phyloP scores from a whole-genome alignment of 2,888 invertebrate species.

The Dryobota labecula region DNA sequence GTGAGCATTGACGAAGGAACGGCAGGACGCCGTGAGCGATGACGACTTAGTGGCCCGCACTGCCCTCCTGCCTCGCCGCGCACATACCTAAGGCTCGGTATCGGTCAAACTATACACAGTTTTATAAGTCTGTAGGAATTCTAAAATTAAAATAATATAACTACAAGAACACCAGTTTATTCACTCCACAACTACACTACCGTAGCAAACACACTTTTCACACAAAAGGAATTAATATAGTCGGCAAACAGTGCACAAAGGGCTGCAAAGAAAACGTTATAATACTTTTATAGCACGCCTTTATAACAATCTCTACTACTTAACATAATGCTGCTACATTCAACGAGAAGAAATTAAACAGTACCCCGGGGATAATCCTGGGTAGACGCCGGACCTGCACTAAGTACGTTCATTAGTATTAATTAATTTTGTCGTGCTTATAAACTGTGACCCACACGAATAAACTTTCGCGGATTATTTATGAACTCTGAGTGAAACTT shows the following conservation, averaged over 20 bases:
- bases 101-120: no score
- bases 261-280: conserved; percentile 56
- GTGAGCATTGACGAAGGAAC: no score
- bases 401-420: conserved; percentile 76
- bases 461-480: conserved; percentile 53
- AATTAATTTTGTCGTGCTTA: conserved; percentile 77
- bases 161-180: conserved; percentile 3
- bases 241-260: conserved; percentile 59
- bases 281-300: conserved; percentile 63
- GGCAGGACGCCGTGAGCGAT: no score
- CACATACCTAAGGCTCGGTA: no score
- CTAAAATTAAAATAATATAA: conserved; percentile 4
- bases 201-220: conserved; percentile 24
- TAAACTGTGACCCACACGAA: conserved; percentile 58
- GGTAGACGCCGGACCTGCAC: conserved; percentile 56
- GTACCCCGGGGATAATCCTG: conserved; percentile 70
- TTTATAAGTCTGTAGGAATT: background rate
- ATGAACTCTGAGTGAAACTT: conserved; percentile 69
- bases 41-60: no score
- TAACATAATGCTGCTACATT: conserved; percentile 73
- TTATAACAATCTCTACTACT: conserved; percentile 65
- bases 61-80: no score
- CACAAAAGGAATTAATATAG: conserved; percentile 64
- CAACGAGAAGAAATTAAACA: conserved; percentile 76
- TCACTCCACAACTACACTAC: conserved; percentile 32